Conservation (phyloP, 2,888 invertebrate species). For the Druceiella hillmani region DNA sequence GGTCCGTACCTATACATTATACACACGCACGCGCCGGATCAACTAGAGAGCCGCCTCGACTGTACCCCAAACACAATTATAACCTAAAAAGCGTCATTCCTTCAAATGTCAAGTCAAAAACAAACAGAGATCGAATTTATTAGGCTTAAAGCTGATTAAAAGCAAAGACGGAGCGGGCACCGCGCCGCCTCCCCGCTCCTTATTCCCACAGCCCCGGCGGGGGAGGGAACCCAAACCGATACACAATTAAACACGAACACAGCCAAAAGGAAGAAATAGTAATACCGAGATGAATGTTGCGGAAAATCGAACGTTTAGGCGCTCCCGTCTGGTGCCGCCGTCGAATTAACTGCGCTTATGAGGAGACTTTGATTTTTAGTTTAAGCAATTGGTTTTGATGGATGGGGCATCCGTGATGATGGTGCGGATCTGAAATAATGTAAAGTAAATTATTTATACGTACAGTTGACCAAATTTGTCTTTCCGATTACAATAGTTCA, state of each 20-base stretch:
- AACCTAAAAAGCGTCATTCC: neutral
- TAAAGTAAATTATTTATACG: too few relatives aligned
- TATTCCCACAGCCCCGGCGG: slow-evolving; percentile 8
- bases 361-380: too few relatives aligned
- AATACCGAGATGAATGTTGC: slow-evolving; percentile 52
- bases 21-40: neutral
- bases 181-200: slow-evolving; percentile 1
- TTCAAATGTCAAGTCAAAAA: slow-evolving; percentile 8
- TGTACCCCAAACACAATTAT: neutral
- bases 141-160: slow-evolving; percentile 21
- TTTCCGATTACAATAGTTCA: too few relatives aligned
- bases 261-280: slow-evolving; percentile 35
- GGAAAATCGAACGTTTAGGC: slow-evolving; percentile 47
- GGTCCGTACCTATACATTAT: neutral
- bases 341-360: neutral
- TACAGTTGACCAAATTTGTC: too few relatives aligned
- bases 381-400: too few relatives aligned
- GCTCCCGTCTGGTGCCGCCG: slow-evolving; percentile 29
- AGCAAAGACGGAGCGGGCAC: slow-evolving; percentile 9
- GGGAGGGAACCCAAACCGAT: slow-evolving; percentile 36
- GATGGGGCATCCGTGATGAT: too few relatives aligned
- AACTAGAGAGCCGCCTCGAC: neutral
- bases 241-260: slow-evolving; percentile 51
- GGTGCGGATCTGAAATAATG: too few relatives aligned
- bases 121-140: slow-evolving; percentile 16